A percentile compares a stretch with the other conserved stretches of the same genome.
Evolutionary conservation across 1,140 invertebrate genomes (phyloP).

Genomic region (Spodoptera frugiperda): DNA sequence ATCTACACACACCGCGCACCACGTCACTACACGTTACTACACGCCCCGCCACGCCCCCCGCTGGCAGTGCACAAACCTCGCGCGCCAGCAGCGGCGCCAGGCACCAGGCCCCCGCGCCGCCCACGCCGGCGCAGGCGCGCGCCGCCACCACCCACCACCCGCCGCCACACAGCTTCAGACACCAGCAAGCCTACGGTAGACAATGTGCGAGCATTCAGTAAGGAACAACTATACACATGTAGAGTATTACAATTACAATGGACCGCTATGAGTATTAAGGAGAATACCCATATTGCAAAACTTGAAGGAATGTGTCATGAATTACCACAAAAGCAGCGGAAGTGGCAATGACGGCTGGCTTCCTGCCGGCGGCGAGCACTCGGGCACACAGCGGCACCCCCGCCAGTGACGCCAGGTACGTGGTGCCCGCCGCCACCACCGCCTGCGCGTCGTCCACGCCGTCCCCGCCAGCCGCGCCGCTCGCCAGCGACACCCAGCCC

Average conservation of each 20-base stretch:
- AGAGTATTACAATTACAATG: too few relatives aligned
- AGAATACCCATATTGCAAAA: too few relatives aligned
- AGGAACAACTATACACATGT: background rate
- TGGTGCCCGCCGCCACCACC: constrained; percentile 64
- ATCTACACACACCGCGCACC: constrained; percentile 56
- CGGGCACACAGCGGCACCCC: constrained; percentile 69
- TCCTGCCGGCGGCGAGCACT: constrained; percentile 63
- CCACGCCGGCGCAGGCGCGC: constrained; percentile 60
- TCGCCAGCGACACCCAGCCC: constrained; percentile 72
- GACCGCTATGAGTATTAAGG: too few relatives aligned
- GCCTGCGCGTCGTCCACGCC: constrained; percentile 36
- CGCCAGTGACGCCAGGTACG: constrained; percentile 62
- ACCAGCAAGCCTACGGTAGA: constrained; percentile 61
- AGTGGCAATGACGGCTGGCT: constrained; percentile 62
- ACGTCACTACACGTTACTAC: constrained; percentile 38
- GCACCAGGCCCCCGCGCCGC: constrained; percentile 65
- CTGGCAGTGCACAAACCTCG: constrained; percentile 64
- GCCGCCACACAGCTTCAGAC: constrained; percentile 61
- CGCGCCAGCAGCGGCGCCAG: constrained; percentile 63
- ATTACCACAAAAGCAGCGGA: constrained; percentile 65
- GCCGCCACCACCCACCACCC: constrained; percentile 55
- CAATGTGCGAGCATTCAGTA: background rate
- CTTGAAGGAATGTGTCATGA: background rate
- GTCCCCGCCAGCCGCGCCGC: constrained; percentile 57
- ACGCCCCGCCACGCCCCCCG: constrained; percentile 64